A percentile compares a stretch with the other conserved stretches of the same genome.
phyloP scores from a whole-genome alignment of 2,113 vertebrate genomes.

The Marmota flaviventris region DNA sequence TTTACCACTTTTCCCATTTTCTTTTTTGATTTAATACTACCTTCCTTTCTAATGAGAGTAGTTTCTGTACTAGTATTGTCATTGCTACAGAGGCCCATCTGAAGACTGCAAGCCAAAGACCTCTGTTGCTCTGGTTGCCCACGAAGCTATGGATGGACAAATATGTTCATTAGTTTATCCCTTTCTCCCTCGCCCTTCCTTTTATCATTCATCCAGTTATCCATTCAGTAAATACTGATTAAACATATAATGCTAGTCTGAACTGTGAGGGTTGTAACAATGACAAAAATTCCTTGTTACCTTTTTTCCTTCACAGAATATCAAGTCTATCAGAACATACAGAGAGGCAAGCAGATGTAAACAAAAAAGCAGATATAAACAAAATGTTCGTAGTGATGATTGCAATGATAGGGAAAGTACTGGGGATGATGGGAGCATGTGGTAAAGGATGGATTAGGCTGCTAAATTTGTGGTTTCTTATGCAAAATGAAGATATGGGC shows the following conservation, averaged over 20 bases:
- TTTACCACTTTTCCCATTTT: neutral
- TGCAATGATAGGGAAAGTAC: neutral
- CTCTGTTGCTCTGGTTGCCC: neutral
- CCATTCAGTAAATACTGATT: neutral
- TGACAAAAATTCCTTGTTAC: neutral
- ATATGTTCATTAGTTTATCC: neutral
- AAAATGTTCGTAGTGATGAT: neutral
- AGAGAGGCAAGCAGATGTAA: neutral
- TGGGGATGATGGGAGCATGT: neutral
- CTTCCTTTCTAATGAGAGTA: neutral
- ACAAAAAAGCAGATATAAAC: neutral
- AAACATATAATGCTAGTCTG: neutral
- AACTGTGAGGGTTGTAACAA: neutral
- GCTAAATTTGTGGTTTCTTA: neutral
- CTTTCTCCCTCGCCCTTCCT: neutral
- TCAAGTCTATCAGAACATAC: neutral
- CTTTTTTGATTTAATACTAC: neutral
- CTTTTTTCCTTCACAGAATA: neutral
- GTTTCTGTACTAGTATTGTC: neutral
- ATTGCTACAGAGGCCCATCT: neutral
- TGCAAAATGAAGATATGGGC: neutral
- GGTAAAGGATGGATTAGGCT: neutral
- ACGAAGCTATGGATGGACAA: neutral
- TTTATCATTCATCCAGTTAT: neutral
- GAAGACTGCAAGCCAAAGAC: neutral